Percentiles rank a stretch among this genome's conserved stretches.
Evolutionary conservation across 2,797 vertebrate species (phyloP).

Genomic region (Myotis myotis): DNA sequence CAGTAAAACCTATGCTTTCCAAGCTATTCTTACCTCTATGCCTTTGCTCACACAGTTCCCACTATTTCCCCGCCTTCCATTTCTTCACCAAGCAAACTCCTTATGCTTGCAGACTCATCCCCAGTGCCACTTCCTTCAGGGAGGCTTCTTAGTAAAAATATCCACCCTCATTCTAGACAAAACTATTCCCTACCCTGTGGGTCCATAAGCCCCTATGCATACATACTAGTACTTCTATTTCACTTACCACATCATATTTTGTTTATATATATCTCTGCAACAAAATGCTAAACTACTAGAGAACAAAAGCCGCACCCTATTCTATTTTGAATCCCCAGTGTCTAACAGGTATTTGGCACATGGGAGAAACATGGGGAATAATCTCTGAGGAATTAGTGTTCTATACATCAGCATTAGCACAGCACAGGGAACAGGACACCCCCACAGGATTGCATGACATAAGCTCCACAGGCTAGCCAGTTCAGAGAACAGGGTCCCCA

Average conservation of each 20-base stretch:
- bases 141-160: conserved; percentile 38
- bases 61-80: background rate
- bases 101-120: background rate
- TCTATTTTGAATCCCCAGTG: background rate
- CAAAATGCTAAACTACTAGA: conserved; percentile 25
- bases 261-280: background rate
- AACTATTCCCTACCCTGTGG: background rate
- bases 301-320: background rate
- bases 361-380: background rate
- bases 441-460: background rate
- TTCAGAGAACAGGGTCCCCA: background rate
- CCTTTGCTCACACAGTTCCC: background rate
- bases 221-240: background rate
- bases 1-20: background rate
- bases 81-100: background rate
- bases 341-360: background rate
- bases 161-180: background rate
- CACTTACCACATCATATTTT: background rate
- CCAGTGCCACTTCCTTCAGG: background rate
- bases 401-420: background rate
- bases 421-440: background rate
- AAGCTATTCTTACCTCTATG: background rate
- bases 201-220: background rate
- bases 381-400: background rate
- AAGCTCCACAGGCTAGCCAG: background rate